Evolutionary conservation across 2,113 vertebrate species (phyloP).

Genomic region (Cyrtonyx montezumae): DNA sequence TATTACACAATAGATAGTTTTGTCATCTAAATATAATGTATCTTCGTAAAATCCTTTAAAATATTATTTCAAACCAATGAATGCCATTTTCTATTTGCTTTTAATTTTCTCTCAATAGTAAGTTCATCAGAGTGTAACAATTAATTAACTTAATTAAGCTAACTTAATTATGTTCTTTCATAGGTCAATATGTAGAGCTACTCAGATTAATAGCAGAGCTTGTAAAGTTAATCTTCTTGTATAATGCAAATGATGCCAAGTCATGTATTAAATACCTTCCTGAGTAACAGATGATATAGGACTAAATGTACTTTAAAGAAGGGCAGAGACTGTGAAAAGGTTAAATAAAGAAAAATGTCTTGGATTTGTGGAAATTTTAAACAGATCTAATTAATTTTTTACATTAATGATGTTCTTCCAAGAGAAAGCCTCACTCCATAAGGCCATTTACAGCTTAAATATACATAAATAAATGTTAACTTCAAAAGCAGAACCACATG

Average conservation of each 20-base stretch:
- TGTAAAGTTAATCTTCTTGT: constrained; percentile 86
- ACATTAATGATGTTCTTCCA: constrained; percentile 50
- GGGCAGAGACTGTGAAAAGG: constrained; percentile 67
- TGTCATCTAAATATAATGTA: constrained; percentile 56
- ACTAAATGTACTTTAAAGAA: constrained; percentile 68
- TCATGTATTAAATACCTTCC: constrained; percentile 75
- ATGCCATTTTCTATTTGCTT: constrained; percentile 86
- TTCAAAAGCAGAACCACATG: constrained; percentile 42
- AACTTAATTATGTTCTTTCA: constrained; percentile 89
- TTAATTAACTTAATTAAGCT: constrained; percentile 92
- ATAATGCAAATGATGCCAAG: constrained; percentile 79
- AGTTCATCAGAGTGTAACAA: constrained; percentile 84
- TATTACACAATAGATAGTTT: constrained; percentile 55
- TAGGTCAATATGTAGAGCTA: constrained; percentile 84
- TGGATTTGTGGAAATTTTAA: constrained; percentile 54
- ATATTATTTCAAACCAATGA: constrained; percentile 79
- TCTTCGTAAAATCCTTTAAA: constrained; percentile 73
- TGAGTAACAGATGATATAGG: constrained; percentile 65
- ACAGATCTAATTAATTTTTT: constrained; percentile 62
- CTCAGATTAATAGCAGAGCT: constrained; percentile 84
- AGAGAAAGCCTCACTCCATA: constrained; percentile 16
- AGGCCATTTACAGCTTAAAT: constrained; percentile 51
- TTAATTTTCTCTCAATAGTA: constrained; percentile 85
- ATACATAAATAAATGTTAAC: constrained; percentile 55
- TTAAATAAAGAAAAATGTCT: constrained; percentile 71